Evolutionary conservation across 2,113 vertebrate genomes (phyloP).

Genomic region (Polypterus senegalus): DNA sequence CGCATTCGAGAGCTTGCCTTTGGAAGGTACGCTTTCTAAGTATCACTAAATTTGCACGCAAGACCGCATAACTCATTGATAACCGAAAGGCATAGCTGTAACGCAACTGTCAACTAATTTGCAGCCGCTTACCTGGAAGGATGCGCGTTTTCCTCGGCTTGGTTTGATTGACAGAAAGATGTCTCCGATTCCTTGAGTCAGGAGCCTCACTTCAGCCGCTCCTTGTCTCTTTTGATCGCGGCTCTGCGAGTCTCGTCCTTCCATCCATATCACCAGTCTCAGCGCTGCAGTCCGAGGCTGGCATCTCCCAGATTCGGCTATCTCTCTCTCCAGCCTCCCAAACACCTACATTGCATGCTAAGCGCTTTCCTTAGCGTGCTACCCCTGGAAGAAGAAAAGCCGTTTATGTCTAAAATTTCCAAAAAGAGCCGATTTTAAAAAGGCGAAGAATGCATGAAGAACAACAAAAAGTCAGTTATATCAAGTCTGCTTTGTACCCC

Average conservation of each 20-base stretch:
- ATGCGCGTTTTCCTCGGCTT: constrained; percentile 60
- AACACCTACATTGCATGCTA: constrained; percentile 48
- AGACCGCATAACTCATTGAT: no score
- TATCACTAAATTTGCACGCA: no score
- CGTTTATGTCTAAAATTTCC: constrained; percentile 92
- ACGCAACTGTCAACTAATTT: no score
- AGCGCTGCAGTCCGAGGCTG: constrained; percentile 23
- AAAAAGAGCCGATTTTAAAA: constrained; percentile 88
- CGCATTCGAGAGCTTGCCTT: no score
- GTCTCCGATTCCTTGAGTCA: constrained; percentile 19
- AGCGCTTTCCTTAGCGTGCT: constrained; percentile 52
- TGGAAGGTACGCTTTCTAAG: no score
- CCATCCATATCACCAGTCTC: constrained; percentile 6
- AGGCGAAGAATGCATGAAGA: constrained; percentile 93
- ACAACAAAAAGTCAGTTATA: constrained; percentile 98
- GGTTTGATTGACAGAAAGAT: constrained; percentile 68
- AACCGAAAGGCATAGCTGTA: no score
- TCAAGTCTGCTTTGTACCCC: constrained; percentile 82
- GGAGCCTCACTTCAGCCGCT: constrained; percentile 20
- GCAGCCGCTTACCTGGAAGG: constrained; percentile 75
- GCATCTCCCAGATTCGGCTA: constrained; percentile 16
- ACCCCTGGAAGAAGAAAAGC: constrained; percentile 91
- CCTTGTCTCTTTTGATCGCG: constrained; percentile 10
- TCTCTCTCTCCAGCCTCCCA: constrained; percentile 22
- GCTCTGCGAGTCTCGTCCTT: constrained; percentile 17